Base-by-base conservation (phyloP, 2,888 invertebrate species). In the Tipula helvola region DNA sequence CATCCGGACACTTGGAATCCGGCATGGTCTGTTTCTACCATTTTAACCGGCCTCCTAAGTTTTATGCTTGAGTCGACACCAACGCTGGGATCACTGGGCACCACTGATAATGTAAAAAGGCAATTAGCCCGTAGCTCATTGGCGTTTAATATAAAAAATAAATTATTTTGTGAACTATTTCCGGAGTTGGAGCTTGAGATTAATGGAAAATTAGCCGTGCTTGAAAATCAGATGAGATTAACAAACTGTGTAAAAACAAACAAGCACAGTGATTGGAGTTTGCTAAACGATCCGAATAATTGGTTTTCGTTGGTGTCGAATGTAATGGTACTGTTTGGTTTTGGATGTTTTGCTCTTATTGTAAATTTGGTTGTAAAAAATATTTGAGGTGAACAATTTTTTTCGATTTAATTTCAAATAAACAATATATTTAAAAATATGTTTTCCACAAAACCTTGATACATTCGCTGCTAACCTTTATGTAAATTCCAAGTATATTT, bases 61-160 rank as follows among this genome's bases (percentile, higher is more conserved):
- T 99, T 99, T 90, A 99, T 99, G 99, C 93, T 98, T 89, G 99
- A 99, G 91, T 97, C 96, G 89, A 97, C 97, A 89, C 98, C 98
- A 2, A 99, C 99, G 0, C 92, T 99, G 88, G 99, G 99, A 10
- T 98, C 98, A 88, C 96, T 98, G 88, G 98, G 97, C 90, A 97
- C 98, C 4, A 95, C 97, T 1, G 96, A 97, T 88, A 95, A 95
- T 90, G 97, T 98, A 89, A 97, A 97, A 89, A 93, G 95, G 88
- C 94, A 95, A 90, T 93, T 96, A 89, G 97, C 97, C 71, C 94
- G 93, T 85, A 95, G 96, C 89, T 99, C 99, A 88, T 93, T 97
- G 89, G 96, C 97, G 90, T 98, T 95, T 90, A 99, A 99, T 92
- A 92, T 99, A 87, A 96, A 95, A 90, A 96, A 98, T 91, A 95